phyloP scores from a whole-genome alignment of 2,888 invertebrate genomes.

The Stenoptilia bipunctidactyla region DNA sequence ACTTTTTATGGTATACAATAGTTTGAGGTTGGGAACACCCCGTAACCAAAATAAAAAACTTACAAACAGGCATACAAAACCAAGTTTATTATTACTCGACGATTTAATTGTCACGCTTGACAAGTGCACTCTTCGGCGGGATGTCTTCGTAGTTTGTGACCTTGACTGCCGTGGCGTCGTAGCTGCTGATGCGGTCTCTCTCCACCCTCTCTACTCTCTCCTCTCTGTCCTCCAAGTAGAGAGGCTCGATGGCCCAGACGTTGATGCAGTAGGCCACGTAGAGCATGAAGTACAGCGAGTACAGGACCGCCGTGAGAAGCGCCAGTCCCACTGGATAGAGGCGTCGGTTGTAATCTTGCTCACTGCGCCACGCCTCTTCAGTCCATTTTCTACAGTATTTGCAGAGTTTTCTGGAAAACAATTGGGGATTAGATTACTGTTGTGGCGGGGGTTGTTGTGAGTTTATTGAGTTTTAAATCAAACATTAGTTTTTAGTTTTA shows the following conservation, averaged over 20 bases:
- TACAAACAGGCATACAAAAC: too few relatives aligned
- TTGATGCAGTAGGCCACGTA: slow-evolving; percentile 27
- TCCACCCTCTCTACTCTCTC: too few relatives aligned
- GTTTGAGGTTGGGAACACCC: too few relatives aligned
- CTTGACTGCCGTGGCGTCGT: slow-evolving; percentile 14
- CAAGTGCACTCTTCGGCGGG: slow-evolving; percentile 18
- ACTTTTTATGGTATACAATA: too few relatives aligned
- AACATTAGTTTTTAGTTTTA: too few relatives aligned
- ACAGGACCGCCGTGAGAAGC: slow-evolving; percentile 27
- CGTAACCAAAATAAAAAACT: too few relatives aligned
- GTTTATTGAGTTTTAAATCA: too few relatives aligned
- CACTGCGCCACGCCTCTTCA: slow-evolving; percentile 32
- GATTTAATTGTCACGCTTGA: slow-evolving; percentile 13
- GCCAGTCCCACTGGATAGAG: slow-evolving; percentile 29
- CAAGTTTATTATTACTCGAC: too few relatives aligned
- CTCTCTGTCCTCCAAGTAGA: slow-evolving; percentile 22
- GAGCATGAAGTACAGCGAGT: slow-evolving; percentile 33
- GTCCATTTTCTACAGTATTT: slow-evolving; percentile 43
- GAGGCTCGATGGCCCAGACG: slow-evolving; percentile 46
- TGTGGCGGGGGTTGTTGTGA: background rate
- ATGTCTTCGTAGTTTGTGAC: slow-evolving; percentile 20
- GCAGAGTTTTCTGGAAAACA: slow-evolving; percentile 30
- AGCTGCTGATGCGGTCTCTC: slow-evolving; percentile 6
- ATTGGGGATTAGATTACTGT: background rate
- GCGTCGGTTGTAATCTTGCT: slow-evolving; percentile 21